Evolutionary conservation across 2,797 vertebrate species (phyloP).

Genomic region (Betta splendens): DNA sequence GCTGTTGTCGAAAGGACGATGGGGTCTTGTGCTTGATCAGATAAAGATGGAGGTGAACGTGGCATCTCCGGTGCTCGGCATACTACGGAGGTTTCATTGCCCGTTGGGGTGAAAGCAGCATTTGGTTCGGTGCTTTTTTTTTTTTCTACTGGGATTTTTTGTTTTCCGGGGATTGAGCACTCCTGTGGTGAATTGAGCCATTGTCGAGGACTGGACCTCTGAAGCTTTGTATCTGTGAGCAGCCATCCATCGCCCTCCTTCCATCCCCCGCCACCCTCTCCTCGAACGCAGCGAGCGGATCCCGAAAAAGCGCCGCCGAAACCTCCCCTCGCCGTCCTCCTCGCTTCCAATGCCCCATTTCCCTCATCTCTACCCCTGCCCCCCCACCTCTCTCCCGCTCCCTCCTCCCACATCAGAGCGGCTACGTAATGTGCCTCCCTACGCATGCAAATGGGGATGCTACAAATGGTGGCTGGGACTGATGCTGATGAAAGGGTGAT

Average conservation of each 20-base stretch:
- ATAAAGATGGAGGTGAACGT: slow-evolving; percentile 80
- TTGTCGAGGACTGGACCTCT: slow-evolving; percentile 87
- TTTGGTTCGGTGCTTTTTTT: slow-evolving; percentile 60
- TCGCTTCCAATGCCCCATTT: slow-evolving; percentile 78
- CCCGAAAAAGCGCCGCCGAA: slow-evolving; percentile 56
- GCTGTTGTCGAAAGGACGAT: slow-evolving; percentile 80
- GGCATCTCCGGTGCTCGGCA: slow-evolving; percentile 71
- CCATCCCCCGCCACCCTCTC: slow-evolving; percentile 57
- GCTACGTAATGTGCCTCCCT: slow-evolving; percentile 88
- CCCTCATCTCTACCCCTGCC: slow-evolving; percentile 77
- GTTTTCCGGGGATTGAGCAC: slow-evolving; percentile 83
- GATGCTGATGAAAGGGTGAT: slow-evolving; percentile 95
- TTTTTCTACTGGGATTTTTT: slow-evolving; percentile 74
- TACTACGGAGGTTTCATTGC: slow-evolving; percentile 72
- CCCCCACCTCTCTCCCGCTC: slow-evolving; percentile 75
- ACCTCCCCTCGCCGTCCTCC: slow-evolving; percentile 67
- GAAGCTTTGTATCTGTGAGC: slow-evolving; percentile 82
- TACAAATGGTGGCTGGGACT: slow-evolving; percentile 86
- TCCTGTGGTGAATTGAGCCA: slow-evolving; percentile 90
- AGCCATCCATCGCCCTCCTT: slow-evolving; percentile 57
- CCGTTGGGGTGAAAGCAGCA: slow-evolving; percentile 81
- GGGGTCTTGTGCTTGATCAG: slow-evolving; percentile 81
- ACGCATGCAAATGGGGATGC: slow-evolving; percentile 92
- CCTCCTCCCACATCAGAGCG: slow-evolving; percentile 81
- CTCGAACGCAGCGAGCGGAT: slow-evolving; percentile 60